A percentile compares a stretch with the other conserved stretches of the same genome.
These are phyloP conservation scores for Orcinus orca DNA, from an alignment of 2,113 vertebrate genomes.

Conservation along the genomic window DNA sequence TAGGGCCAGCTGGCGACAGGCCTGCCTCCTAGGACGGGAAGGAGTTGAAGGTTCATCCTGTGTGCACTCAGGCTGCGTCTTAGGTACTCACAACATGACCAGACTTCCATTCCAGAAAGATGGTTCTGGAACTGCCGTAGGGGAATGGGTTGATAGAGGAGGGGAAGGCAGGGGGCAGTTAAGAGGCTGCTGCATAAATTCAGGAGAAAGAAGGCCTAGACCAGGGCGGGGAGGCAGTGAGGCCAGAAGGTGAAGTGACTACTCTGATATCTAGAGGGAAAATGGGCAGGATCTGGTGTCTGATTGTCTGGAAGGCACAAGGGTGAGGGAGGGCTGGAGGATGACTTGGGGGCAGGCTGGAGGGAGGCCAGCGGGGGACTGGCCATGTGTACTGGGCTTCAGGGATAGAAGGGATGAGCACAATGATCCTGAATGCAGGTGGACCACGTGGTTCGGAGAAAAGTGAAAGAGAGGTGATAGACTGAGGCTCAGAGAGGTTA, in stretches of 20 bases:
- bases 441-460: not conserved
- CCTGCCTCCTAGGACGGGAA: not conserved
- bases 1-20: not conserved
- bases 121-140: not conserved
- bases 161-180: not conserved
- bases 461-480: not conserved
- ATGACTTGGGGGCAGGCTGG: not conserved
- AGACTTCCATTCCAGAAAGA: not conserved
- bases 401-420: not conserved
- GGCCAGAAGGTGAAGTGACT: not conserved
- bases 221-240: not conserved
- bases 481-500: conserved; percentile 20
- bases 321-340: not conserved
- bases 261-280: not conserved
- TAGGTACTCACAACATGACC: not conserved
- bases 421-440: not conserved
- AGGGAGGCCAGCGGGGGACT: not conserved
- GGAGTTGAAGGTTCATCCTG: not conserved
- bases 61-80: not conserved
- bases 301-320: fast-evolving
- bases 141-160: not conserved
- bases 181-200: not conserved
- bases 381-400: not conserved
- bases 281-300: not conserved
- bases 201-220: not conserved